A percentile compares a stretch with the other conserved stretches of the same genome.
These are phyloP conservation scores for Sinocyclocheilus maitianheensis DNA, from an alignment of 2,113 vertebrate genomes.

Conservation along the genomic window DNA sequence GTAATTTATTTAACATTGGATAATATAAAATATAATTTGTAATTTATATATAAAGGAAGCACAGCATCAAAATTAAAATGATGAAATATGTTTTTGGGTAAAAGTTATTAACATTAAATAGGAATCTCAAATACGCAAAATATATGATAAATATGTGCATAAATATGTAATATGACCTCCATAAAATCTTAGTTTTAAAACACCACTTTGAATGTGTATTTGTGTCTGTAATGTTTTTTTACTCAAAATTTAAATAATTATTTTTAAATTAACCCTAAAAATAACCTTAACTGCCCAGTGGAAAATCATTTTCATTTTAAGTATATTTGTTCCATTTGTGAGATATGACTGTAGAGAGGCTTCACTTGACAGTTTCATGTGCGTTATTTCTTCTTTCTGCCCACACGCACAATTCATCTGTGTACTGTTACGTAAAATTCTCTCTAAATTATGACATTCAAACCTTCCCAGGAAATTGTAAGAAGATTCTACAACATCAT, in stretches of 20 bases:
- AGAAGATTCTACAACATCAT: background rate
- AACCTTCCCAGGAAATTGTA: background rate
- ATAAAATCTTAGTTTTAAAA: background rate
- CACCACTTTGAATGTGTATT: background rate
- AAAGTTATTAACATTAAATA: no score
- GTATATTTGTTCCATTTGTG: slow-evolving; percentile 46
- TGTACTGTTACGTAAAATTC: background rate
- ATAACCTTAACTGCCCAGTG: slow-evolving; percentile 31
- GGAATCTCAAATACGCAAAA: background rate
- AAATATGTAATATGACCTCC: background rate
- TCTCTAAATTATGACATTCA: background rate
- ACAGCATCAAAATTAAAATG: no score
- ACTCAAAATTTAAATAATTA: background rate
- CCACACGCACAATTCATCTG: slow-evolving; percentile 40
- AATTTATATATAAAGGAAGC: no score
- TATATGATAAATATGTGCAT: background rate
- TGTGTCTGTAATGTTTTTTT: background rate
- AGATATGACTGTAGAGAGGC: slow-evolving; percentile 44
- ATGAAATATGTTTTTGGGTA: no score
- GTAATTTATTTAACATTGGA: no score
- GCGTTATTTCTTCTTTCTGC: slow-evolving; percentile 41
- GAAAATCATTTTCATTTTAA: slow-evolving; percentile 40
- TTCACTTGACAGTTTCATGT: slow-evolving; percentile 38
- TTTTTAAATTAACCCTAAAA: slow-evolving; percentile 20
- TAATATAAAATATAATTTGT: no score